These are phyloP conservation scores for Euplagia quadripunctaria DNA, from an alignment of 2,888 invertebrate genomes.

Conservation along the genomic window DNA sequence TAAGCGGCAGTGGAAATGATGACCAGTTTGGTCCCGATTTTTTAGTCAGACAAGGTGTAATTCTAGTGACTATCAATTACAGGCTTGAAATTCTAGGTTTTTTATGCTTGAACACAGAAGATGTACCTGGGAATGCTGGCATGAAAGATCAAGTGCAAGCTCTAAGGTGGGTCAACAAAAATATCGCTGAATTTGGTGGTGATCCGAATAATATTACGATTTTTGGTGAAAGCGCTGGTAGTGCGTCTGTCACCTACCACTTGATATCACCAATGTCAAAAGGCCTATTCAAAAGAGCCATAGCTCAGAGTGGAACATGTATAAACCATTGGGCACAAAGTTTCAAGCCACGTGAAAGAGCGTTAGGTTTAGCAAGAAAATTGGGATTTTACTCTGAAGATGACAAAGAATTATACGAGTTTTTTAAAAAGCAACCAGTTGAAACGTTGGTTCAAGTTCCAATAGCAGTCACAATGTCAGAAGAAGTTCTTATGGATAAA, in stretches of 20 bases:
- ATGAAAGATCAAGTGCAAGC: constrained; percentile 64
- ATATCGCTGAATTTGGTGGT: constrained; percentile 60
- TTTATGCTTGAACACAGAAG: constrained; percentile 56
- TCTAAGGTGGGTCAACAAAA: constrained; percentile 59
- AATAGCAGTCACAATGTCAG: constrained; percentile 46
- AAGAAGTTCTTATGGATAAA: constrained; percentile 31
- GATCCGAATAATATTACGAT: constrained; percentile 60
- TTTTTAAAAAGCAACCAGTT: constrained; percentile 53
- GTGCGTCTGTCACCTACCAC: constrained; percentile 57
- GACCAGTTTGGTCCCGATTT: constrained; percentile 58
- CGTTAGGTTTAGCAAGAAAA: constrained; percentile 57
- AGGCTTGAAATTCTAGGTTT: constrained; percentile 61
- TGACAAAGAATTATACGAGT: constrained; percentile 54
- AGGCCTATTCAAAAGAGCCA: constrained; percentile 72
- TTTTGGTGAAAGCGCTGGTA: constrained; percentile 69
- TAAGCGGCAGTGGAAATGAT: constrained; percentile 54
- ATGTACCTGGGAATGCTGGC: constrained; percentile 62
- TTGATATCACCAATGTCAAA: constrained; percentile 66
- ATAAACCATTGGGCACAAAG: constrained; percentile 83
- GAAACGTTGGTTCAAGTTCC: constrained; percentile 39
- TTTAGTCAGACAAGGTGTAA: constrained; percentile 53
- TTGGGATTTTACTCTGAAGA: constrained; percentile 59
- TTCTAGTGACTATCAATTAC: constrained; percentile 57
- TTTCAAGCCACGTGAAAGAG: constrained; percentile 78
- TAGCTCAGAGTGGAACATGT: constrained; percentile 89